Percentiles rank a stretch among this genome's conserved stretches.
Evolutionary conservation across 2,888 invertebrate species (phyloP).

Genomic region (Aphidoletes aphidimyza): DNA sequence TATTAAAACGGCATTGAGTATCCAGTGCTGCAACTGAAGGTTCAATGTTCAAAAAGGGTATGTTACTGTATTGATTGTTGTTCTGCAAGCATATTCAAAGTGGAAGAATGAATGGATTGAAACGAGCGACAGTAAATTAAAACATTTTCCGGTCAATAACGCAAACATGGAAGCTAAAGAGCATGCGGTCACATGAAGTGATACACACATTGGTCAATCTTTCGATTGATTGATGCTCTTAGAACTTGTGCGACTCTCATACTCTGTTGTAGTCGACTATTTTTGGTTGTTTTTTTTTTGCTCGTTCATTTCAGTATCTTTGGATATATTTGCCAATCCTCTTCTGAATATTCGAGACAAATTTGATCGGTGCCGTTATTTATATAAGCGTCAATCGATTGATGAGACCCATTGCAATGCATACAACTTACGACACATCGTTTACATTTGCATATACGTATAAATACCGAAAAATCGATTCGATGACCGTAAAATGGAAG

Average conservation of each 20-base stretch:
- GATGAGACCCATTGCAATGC: not conserved
- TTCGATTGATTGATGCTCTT: constrained; percentile 31
- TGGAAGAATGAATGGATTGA: not conserved
- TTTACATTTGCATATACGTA: not conserved
- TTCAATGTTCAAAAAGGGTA: too few species aligned
- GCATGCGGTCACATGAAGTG: not conserved
- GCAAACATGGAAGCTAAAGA: constrained; percentile 16
- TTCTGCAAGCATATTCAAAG: too few species aligned
- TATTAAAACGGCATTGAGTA: not conserved
- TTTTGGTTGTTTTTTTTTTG: not conserved
- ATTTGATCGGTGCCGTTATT: not conserved
- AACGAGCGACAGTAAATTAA: not conserved
- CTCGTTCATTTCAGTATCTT: not conserved
- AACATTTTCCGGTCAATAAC: constrained; percentile 47
- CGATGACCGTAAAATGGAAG: not conserved
- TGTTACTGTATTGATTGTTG: not conserved
- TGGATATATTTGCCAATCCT: not conserved
- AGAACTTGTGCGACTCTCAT: too few species aligned
- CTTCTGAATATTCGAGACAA: not conserved
- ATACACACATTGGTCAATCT: not conserved
- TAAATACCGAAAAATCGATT: not conserved
- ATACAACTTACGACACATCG: not conserved
- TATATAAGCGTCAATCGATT: not conserved
- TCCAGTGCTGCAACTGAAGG: not conserved
- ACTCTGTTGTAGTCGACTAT: too few species aligned